Conservation (phyloP, 1,140 invertebrate species). For the Sycophila sp. region DNA sequence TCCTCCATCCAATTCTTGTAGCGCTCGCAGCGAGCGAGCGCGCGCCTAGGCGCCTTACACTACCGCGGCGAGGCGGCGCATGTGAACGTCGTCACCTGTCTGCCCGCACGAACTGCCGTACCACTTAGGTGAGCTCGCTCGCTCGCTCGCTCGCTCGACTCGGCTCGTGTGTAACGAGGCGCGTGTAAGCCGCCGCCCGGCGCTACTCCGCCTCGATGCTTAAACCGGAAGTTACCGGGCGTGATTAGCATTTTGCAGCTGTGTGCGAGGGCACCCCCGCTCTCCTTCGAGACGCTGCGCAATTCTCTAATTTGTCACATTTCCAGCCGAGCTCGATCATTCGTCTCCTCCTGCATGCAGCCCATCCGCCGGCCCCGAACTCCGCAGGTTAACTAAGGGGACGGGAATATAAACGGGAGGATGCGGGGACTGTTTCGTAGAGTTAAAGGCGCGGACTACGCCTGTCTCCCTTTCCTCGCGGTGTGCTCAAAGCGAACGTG, state of each 20-base stretch:
- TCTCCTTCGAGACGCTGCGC: neutral
- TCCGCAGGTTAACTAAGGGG: neutral
- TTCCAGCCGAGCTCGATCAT: slow-evolving; percentile 10
- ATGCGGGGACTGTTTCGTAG: neutral
- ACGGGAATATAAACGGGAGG: slow-evolving; percentile 3
- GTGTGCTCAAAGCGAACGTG: slow-evolving; percentile 5
- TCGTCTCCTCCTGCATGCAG: neutral
- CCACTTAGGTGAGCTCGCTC: slow-evolving; percentile 25
- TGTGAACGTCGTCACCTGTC: slow-evolving; percentile 28
- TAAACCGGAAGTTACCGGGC: neutral
- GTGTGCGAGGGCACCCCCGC: too few species aligned
- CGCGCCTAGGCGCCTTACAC: neutral
- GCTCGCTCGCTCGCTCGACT: neutral
- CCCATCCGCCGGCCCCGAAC: neutral
- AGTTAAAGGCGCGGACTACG: neutral
- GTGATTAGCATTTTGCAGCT: slow-evolving; percentile 26
- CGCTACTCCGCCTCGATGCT: neutral
- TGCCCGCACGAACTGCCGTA: slow-evolving; percentile 31
- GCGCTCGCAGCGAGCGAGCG: neutral
- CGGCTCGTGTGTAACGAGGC: too few species aligned
- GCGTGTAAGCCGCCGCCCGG: neutral
- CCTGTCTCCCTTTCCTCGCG: neutral
- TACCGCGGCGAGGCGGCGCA: neutral
- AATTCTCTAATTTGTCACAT: slow-evolving; percentile 32
- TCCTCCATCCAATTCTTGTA: neutral